Base-by-base conservation (phyloP, 2,888 invertebrate genomes). In the Lepidochitona cinerea region DNA sequence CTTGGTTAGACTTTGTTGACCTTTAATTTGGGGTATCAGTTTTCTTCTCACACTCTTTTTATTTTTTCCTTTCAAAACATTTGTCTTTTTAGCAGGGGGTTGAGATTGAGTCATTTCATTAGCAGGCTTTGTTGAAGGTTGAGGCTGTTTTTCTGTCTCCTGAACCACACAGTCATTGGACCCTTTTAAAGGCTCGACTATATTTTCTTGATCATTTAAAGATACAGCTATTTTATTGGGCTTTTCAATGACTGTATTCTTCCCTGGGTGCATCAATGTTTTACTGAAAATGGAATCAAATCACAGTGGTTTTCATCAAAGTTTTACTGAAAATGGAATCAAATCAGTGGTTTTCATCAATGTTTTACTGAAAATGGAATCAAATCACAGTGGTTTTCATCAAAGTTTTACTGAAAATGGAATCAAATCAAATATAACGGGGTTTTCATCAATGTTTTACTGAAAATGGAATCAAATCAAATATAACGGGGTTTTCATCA, bases 1-100 rank as follows among this genome's bases (percentile, higher is more conserved):
- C 7, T 74, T 81, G 7, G 80, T 77, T 29, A 85, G 54, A 26
- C 80, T 79, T 71, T 83, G 81, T 72, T 85, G 85, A 66, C 85
- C 85, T 78, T 84, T 85, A 75, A 85, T 79, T 73, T 83, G 85
- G 18, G 85, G 84, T 67, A 85, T 59, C 23, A 85, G 75, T 68
- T 82, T 83, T 53, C 84, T 76, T 18, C 84, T 70, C 68, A 81
- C 81, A 33, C 68, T 68, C 37, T 83, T 76, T 59, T 59, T 29
- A 32, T 14, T 59, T 59, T 59, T 26, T 23, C 59, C 4, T 23
- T 4, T 32, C 29, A 32, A 1, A 59, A 9, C 29, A n/a, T 59
- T 4, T 2, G 59, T 29, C 23, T 59, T 59, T 32, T 59, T 59
- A 3, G 59, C 12, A 4, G 59, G 59, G 12, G 59, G 59, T 2